Evolutionary conservation across 1,140 invertebrate genomes (phyloP).

Genomic region (Caenorhabditis remanei): DNA sequence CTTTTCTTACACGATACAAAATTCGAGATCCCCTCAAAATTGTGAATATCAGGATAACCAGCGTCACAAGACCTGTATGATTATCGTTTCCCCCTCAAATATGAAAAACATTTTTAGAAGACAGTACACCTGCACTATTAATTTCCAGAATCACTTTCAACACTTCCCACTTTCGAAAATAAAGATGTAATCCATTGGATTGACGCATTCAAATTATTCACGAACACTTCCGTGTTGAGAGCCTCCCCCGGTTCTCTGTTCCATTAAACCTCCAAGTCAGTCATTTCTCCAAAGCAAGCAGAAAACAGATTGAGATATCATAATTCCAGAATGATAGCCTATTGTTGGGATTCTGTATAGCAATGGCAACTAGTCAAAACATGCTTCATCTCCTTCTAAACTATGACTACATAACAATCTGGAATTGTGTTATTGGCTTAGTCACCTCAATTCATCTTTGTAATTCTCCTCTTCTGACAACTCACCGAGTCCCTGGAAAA

Average conservation of each 20-base stretch:
- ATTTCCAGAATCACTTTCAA: background rate
- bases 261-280: background rate
- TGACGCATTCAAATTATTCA: background rate
- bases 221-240: slow-evolving; percentile 36
- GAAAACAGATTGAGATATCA: slow-evolving; percentile 24
- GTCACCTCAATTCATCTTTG: slow-evolving; percentile 1
- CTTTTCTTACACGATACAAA: too few relatives aligned
- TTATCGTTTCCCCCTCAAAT: background rate
- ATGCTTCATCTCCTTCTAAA: slow-evolving; percentile 6
- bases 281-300: slow-evolving; percentile 5
- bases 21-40: too few relatives aligned
- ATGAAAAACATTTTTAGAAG: background rate
- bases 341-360: slow-evolving; percentile 53
- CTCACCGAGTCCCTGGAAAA: background rate
- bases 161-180: too few relatives aligned
- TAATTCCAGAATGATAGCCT: slow-evolving; percentile 39
- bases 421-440: slow-evolving; percentile 9
- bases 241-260: background rate
- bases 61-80: too few relatives aligned
- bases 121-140: background rate
- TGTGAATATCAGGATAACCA: too few relatives aligned
- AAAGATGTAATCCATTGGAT: background rate
- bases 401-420: slow-evolving; percentile 16
- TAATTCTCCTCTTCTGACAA: background rate
- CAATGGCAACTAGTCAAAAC: slow-evolving; percentile 21